Conservation (phyloP, 2,113 vertebrate genomes). For the Acanthochromis polyacanthus region DNA sequence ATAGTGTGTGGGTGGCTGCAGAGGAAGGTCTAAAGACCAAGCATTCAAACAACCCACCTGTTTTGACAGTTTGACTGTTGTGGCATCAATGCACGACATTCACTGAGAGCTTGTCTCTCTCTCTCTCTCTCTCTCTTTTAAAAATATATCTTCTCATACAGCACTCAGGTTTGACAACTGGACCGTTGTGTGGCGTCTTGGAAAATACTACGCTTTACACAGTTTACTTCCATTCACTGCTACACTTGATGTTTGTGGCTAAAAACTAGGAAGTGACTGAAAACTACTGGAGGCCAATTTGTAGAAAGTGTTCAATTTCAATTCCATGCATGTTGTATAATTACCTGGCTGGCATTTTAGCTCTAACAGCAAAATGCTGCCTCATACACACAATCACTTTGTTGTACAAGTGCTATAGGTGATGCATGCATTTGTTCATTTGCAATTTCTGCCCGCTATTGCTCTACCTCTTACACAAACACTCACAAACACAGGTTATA, state of each 20-base stretch:
- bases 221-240: conserved; percentile 12
- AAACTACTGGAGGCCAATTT: conserved; percentile 43
- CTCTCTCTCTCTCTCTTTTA: conserved; percentile 13
- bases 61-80: conserved; percentile 39
- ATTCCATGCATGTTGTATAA: conserved; percentile 45
- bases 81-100: conserved; percentile 8
- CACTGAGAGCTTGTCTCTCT: conserved; percentile 7
- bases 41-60: conserved; percentile 52
- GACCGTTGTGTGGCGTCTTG: conserved; percentile 12
- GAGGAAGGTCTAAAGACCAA: conserved; percentile 50
- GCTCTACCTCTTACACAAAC: conserved; percentile 61
- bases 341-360: conserved; percentile 58
- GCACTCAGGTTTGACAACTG: conserved; percentile 9
- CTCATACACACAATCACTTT: conserved; percentile 55
- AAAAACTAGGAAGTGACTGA: conserved; percentile 25
- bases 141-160: conserved; percentile 40
- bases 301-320: conserved; percentile 58
- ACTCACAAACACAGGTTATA: conserved; percentile 62
- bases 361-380: conserved; percentile 37
- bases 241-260: not conserved
- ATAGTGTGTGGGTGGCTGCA: conserved; percentile 50
- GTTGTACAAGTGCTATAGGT: conserved; percentile 64
- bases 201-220: conserved; percentile 11
- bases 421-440: conserved; percentile 72
- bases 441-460: conserved; percentile 59